phyloP scores from a whole-genome alignment of 2,797 vertebrate genomes.

The Clarias platycephalus region DNA sequence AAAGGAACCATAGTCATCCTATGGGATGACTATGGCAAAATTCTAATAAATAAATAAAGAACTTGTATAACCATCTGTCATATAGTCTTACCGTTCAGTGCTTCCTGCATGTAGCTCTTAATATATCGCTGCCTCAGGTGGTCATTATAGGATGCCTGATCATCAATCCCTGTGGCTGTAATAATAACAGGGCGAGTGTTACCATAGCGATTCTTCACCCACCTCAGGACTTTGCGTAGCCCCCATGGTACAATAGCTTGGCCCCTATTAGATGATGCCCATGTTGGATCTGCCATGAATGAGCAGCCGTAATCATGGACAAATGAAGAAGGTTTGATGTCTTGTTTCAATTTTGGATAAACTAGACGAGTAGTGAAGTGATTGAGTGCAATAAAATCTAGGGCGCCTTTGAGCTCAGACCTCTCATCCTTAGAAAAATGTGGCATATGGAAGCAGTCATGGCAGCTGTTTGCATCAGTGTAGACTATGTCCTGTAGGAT shows the following conservation, averaged over 20 bases:
- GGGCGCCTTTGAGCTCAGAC: constrained; percentile 77
- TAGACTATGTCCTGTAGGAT: constrained; percentile 72
- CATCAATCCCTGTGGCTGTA: constrained; percentile 88
- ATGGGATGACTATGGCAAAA: background rate
- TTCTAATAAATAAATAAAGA: background rate
- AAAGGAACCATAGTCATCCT: too few relatives aligned
- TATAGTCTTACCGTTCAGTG: constrained; percentile 84
- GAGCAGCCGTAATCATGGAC: constrained; percentile 72
- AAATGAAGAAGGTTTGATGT: background rate
- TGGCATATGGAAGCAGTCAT: constrained; percentile 67
- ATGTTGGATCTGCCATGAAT: constrained; percentile 82
- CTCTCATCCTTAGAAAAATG: constrained; percentile 78
- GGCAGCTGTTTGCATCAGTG: constrained; percentile 74
- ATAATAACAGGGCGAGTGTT: constrained; percentile 77
- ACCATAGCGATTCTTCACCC: constrained; percentile 84
- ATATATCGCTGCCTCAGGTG: constrained; percentile 83
- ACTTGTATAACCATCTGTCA: background rate
- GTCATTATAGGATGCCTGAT: constrained; percentile 79
- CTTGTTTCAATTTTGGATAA: constrained; percentile 59
- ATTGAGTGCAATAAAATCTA: constrained; percentile 89
- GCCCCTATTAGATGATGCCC: constrained; percentile 75
- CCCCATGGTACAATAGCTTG: constrained; percentile 87
- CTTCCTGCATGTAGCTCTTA: constrained; percentile 83
- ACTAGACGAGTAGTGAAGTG: constrained; percentile 94
- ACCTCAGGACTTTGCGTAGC: constrained; percentile 80